Percentiles rank a stretch among this genome's conserved stretches.
Conservation (phyloP, 1,140 invertebrate genomes). For the Drosophila arawakana region DNA sequence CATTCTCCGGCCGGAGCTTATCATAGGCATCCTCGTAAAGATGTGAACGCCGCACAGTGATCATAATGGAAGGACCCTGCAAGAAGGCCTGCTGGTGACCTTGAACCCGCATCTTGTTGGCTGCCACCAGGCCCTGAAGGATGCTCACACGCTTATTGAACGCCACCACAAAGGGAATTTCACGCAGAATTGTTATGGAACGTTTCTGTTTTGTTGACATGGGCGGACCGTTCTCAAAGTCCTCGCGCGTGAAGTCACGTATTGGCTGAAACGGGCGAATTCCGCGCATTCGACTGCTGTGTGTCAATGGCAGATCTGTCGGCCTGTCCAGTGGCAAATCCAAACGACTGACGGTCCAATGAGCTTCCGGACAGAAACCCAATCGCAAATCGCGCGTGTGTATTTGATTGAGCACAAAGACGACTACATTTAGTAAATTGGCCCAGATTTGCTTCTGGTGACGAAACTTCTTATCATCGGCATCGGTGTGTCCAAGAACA, state of each 20-base stretch:
- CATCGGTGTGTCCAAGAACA: constrained; percentile 82
- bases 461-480: constrained; percentile 72
- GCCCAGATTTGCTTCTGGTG: constrained; percentile 86
- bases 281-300: constrained; percentile 86
- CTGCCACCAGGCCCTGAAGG: constrained; percentile 89
- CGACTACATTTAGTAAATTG: constrained; percentile 85
- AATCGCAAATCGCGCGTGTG: constrained; percentile 91
- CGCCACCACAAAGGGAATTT: constrained; percentile 96
- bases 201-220: constrained; percentile 95
- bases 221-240: constrained; percentile 91
- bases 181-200: constrained; percentile 93
- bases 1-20: constrained; percentile 95
- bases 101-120: constrained; percentile 86
- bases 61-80: constrained; percentile 90
- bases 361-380: constrained; percentile 90
- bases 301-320: constrained; percentile 87
- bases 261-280: constrained; percentile 88
- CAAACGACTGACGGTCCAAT: constrained; percentile 91
- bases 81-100: constrained; percentile 90
- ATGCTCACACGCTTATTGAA: constrained; percentile 95
- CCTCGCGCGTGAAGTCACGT: constrained; percentile 87
- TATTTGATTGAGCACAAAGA: constrained; percentile 91
- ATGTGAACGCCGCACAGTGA: constrained; percentile 94
- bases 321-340: constrained; percentile 88
- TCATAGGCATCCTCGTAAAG: constrained; percentile 99